Conservation (phyloP, 2,113 vertebrate species). For the Myiagra hebetior region DNA sequence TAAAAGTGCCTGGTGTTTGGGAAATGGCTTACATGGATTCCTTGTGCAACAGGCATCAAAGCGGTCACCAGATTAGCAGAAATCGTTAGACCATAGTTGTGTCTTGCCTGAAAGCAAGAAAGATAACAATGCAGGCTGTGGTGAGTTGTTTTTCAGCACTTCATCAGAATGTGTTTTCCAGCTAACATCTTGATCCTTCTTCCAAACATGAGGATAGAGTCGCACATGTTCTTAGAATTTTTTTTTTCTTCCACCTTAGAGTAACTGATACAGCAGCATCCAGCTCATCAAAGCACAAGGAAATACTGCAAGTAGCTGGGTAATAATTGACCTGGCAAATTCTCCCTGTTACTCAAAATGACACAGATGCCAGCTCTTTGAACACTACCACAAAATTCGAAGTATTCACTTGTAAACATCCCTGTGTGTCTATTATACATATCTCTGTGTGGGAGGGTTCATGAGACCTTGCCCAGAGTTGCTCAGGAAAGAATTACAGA, state of each 20-base stretch:
- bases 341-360: not conserved
- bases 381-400: not conserved
- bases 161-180: not conserved
- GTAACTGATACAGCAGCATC: not conserved
- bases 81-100: constrained; percentile 13
- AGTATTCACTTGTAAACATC: not conserved
- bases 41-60: not conserved
- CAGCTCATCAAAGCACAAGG: not conserved
- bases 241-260: not conserved
- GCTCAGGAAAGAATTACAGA: not conserved
- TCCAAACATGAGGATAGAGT: not conserved
- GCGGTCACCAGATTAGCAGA: constrained; percentile 2
- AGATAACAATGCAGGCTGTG: not conserved
- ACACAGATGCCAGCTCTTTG: not conserved
- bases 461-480: not conserved
- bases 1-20: not conserved
- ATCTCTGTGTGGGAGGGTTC: not conserved
- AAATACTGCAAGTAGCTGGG: not conserved
- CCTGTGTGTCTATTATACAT: not conserved
- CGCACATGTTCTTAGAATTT: not conserved
- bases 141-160: not conserved
- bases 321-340: not conserved
- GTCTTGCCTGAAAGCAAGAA: not conserved
- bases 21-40: not conserved
- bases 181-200: not conserved